Conservation (phyloP, 92 coral and sea anemone genomes). For the Epizoanthus scotinus region DNA sequence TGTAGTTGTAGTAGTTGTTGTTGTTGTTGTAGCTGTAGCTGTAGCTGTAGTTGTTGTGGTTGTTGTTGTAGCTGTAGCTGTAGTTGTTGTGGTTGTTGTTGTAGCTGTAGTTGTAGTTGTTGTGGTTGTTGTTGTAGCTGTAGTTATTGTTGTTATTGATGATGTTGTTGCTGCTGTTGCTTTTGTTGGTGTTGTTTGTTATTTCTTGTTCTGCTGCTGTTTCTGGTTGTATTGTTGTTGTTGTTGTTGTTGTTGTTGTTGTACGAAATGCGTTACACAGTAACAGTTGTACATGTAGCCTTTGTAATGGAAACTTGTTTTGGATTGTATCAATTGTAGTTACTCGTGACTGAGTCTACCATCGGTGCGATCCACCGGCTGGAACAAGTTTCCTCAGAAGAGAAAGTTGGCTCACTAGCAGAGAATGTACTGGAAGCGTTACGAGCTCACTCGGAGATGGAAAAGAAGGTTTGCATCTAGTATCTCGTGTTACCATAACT, state of each 20-base stretch:
- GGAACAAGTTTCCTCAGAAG: conserved; percentile 98
- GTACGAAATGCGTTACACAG: background rate
- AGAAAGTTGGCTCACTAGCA: conserved; percentile 95
- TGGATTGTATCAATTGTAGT: conserved; percentile 36
- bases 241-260: background rate
- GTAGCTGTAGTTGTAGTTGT: too few species aligned
- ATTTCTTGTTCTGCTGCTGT: background rate
- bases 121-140: too few species aligned
- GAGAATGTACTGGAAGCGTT: conserved; percentile 95
- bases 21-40: background rate
- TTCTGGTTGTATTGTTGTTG: background rate
- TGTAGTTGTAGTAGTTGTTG: too few species aligned
- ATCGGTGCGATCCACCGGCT: conserved; percentile 92
- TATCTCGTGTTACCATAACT: too few species aligned
- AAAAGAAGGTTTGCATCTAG: conserved; percentile 77
- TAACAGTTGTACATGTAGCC: background rate
- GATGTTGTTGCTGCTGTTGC: background rate
- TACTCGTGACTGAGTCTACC: conserved; percentile 82
- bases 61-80: too few species aligned
- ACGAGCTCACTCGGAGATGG: conserved; percentile 85
- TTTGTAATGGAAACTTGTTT: too few species aligned
- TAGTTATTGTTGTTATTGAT: too few species aligned
- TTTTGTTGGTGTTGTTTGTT: too few species aligned
- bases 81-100: too few species aligned
- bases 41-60: background rate